Evolutionary conservation across 2,888 invertebrate species (phyloP).

Genomic region (Drosophila emarginata): DNA sequence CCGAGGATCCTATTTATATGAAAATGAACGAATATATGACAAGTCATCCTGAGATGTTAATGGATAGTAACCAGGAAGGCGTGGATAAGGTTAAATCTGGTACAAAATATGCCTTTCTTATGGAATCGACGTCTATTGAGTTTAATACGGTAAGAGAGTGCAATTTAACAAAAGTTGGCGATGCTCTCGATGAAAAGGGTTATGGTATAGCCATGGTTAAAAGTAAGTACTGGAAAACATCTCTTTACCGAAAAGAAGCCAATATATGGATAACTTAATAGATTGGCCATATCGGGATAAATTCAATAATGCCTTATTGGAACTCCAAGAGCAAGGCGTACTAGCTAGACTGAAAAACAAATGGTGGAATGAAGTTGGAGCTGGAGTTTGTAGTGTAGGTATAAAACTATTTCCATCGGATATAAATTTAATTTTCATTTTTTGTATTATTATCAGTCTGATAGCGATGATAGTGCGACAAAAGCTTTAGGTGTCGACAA

Average conservation of each 20-base stretch:
- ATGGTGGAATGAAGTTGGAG: conserved; percentile 95
- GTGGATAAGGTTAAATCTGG: conserved; percentile 82
- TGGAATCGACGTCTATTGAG: conserved; percentile 91
- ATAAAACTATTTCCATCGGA: neutral
- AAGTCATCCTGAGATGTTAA: conserved; percentile 84
- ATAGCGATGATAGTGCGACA: conserved; percentile 68
- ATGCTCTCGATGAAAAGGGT: conserved; percentile 87
- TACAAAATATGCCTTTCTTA: conserved; percentile 87
- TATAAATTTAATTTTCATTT: neutral
- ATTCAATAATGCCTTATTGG: conserved; percentile 91
- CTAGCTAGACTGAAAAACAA: conserved; percentile 90
- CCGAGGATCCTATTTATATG: conserved; percentile 89
- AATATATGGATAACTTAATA: conserved; percentile 31
- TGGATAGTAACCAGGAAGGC: conserved; percentile 84
- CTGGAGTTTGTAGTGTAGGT: conserved; percentile 87
- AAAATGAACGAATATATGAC: conserved; percentile 92
- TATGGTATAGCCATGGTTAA: conserved; percentile 89
- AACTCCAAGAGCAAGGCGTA: conserved; percentile 91
- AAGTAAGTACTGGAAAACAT: conserved; percentile 82
- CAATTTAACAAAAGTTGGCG: conserved; percentile 85
- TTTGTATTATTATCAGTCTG: conserved; percentile 48
- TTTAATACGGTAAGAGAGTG: conserved; percentile 87
- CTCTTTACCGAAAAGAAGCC: neutral
- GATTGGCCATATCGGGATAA: conserved; percentile 87
- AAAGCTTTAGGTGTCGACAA: conserved; percentile 85